Evolutionary conservation across 1,140 invertebrate species (phyloP), one percentile per base, ranked within the genome.

Genomic region (Chironomus tepperi): DNA sequence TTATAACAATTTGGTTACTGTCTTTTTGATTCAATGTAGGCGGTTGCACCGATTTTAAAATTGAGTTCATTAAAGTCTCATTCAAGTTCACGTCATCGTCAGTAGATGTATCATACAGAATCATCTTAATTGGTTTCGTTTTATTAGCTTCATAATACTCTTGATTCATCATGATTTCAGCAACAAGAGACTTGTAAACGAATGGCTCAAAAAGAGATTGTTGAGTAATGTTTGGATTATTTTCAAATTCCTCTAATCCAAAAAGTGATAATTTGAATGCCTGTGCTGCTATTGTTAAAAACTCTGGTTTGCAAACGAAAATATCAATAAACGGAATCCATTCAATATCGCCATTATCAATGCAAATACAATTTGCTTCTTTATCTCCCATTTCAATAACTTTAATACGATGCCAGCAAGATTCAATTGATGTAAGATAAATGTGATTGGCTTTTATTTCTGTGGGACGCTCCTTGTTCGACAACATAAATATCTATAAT

Each of bases 181-280:
- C 80, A 18, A 82, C 78, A 0, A 82, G 78, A n/a, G 76, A 78
- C 74, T 80, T 80, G 0, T 74, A 77, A 9, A 76, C 76, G 19
- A 82, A 73, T 42, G 79, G 76, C 12, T 77, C 75, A 7, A 76
- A 57, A 34, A 82, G 73, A 34, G 78, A 77, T 7, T 75, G 34
- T 47, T 76, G 65, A 8, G 65, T 75, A 0, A 80, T 79, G 76
- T 80, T 77, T 3, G 80, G 81, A 77, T 81, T 79, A 34, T 78
- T 80, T 57, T 77, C 80, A n/a, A 81, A 82, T 75, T 82, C 82
- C 67, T 82, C 81, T 67, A 82, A 24, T 0, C 80, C 81, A 57
- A 80, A 82, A 75, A 82, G 76, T 42, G 78, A 79, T 0, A 82
- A 75, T 10, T 79, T 79, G 1, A 82, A 77, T 2, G 80, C 81